These are phyloP conservation scores for Drosophila melanosoma DNA, from an alignment of 2,888 invertebrate genomes.

Conservation along the genomic window DNA sequence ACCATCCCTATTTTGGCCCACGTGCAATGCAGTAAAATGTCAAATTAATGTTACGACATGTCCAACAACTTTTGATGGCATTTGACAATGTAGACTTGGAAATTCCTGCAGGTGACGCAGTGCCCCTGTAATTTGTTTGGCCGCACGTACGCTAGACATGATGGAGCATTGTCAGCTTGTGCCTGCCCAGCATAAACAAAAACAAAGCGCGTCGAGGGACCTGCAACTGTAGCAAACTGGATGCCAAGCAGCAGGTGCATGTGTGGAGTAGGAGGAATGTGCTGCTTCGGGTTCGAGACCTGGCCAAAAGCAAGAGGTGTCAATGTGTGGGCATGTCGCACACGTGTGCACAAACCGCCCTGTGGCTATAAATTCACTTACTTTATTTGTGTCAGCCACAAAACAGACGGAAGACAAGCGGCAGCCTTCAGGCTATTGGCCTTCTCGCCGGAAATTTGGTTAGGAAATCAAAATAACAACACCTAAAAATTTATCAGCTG, in stretches of 20 bases:
- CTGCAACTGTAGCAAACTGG: conserved; percentile 59
- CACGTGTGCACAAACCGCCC: conserved; percentile 63
- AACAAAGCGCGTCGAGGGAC: conserved; percentile 74
- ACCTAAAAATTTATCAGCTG: conserved; percentile 67
- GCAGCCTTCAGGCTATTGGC: conserved; percentile 10
- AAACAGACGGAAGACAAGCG: conserved; percentile 21
- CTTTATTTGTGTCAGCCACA: conserved; percentile 53
- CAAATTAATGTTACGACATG: conserved; percentile 82
- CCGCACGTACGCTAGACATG: conserved; percentile 71
- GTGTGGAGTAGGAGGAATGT: conserved; percentile 14
- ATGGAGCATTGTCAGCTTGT: conserved; percentile 73
- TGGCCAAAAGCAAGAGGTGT: conserved; percentile 57
- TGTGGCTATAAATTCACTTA: conserved; percentile 68
- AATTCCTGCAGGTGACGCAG: conserved; percentile 82
- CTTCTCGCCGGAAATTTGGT: conserved; percentile 68
- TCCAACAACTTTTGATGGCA: conserved; percentile 79
- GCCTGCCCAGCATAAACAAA: conserved; percentile 80
- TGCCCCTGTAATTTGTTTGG: conserved; percentile 79
- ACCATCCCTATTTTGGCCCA: conserved; percentile 33
- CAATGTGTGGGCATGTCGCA: conserved; percentile 79
- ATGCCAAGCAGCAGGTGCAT: conserved; percentile 22
- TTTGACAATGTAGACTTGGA: conserved; percentile 78
- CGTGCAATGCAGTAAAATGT: conserved; percentile 75
- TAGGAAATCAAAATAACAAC: conserved; percentile 74
- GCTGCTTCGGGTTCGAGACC: conserved; percentile 18